Evolutionary conservation across 2,113 vertebrate genomes (phyloP).

Genomic region (Phyllostomus discolor): DNA sequence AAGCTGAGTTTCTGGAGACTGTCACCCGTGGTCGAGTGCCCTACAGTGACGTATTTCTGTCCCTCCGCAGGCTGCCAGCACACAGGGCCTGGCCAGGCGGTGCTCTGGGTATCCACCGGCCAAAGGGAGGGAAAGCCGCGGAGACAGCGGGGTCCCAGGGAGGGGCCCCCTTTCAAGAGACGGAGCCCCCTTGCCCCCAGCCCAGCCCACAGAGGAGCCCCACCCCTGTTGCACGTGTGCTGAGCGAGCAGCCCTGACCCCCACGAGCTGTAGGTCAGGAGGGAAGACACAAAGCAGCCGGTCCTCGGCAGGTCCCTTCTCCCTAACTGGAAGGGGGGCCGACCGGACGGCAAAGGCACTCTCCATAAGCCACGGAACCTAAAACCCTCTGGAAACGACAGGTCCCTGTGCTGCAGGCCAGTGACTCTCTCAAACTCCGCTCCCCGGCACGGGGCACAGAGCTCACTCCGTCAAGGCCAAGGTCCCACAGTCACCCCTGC

Average conservation of each 20-base stretch:
- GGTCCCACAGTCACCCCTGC: neutral
- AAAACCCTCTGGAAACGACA: neutral
- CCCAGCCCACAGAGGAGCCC: neutral
- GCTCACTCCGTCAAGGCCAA: neutral
- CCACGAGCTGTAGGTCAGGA: neutral
- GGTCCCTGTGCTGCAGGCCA: neutral
- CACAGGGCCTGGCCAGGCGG: neutral
- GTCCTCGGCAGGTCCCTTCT: neutral
- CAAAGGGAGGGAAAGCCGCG: neutral
- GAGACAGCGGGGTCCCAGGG: neutral
- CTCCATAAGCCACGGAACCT: neutral
- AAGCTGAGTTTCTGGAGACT: slow-evolving; percentile 1
- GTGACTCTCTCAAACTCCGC: neutral
- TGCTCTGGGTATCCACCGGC: neutral
- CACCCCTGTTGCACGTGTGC: neutral
- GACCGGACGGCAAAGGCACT: neutral
- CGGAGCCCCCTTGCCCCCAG: neutral
- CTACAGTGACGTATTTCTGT: neutral
- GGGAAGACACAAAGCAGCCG: neutral
- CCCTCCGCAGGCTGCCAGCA: neutral
- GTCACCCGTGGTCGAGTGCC: neutral
- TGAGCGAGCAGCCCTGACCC: neutral
- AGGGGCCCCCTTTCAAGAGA: neutral
- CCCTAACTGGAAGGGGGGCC: neutral
- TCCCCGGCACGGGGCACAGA: neutral